A percentile compares a stretch with the other conserved stretches of the same genome.
These are phyloP conservation scores for Myotis davidii DNA, from an alignment of 2,113 vertebrate genomes.

Conservation along the genomic window DNA sequence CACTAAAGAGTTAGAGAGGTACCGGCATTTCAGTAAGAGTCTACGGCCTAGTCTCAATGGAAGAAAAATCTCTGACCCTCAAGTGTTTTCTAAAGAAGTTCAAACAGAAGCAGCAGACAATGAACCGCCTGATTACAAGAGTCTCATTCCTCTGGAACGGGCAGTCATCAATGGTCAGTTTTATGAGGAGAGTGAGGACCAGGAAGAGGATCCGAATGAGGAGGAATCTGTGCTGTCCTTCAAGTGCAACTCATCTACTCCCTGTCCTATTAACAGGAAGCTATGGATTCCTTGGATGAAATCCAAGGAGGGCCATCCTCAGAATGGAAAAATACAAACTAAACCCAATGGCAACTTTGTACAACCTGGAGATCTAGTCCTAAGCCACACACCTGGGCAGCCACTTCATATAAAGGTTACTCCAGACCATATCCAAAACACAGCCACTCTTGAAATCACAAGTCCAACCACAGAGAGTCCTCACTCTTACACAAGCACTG, in stretches of 20 bases:
- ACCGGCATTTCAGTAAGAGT: conserved; percentile 94
- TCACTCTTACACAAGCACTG: conserved; percentile 95
- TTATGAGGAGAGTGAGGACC: conserved; percentile 89
- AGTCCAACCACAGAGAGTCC: conserved; percentile 91
- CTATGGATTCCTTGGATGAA: conserved; percentile 91
- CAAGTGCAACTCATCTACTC: conserved; percentile 86
- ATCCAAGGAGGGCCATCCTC: conserved; percentile 88
- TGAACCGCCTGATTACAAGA: conserved; percentile 89
- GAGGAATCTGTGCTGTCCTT: conserved; percentile 85
- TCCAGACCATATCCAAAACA: conserved; percentile 94
- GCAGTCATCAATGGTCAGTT: conserved; percentile 92
- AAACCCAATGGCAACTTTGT: conserved; percentile 90
- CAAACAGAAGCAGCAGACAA: conserved; percentile 93
- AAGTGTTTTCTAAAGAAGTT: conserved; percentile 94
- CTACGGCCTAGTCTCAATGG: conserved; percentile 92
- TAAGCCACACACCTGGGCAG: conserved; percentile 95
- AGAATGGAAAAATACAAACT: conserved; percentile 90
- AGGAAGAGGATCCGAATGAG: conserved; percentile 86
- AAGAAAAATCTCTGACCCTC: conserved; percentile 94
- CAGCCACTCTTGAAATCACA: conserved; percentile 95
- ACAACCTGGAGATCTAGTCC: conserved; percentile 92
- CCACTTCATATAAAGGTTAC: conserved; percentile 98
- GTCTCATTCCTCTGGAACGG: conserved; percentile 88
- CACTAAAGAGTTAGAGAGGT: conserved; percentile 94
- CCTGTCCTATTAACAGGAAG: conserved; percentile 90